These are phyloP conservation scores for Bombus huntii DNA, from an alignment of 1,140 invertebrate species.

Conservation along the genomic window DNA sequence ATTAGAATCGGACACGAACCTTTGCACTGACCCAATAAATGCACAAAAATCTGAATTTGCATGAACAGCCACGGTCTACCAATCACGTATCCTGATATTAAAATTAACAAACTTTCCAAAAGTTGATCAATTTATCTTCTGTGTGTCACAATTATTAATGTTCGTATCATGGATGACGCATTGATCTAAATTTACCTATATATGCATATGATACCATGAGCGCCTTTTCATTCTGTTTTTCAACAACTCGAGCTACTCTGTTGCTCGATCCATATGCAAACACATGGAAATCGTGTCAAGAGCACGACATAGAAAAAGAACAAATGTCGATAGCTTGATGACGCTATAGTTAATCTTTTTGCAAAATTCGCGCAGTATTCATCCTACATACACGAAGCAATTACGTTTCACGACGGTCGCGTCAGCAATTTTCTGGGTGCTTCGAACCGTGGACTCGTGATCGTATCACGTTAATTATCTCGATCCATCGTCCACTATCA, in stretches of 20 bases:
- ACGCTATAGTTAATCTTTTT: not conserved
- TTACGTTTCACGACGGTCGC: not conserved
- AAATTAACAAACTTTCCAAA: too few species aligned
- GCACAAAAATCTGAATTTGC: too few species aligned
- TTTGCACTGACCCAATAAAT: too few species aligned
- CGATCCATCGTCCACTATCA: not conserved
- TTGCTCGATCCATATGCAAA: not conserved
- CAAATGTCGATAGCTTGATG: not conserved
- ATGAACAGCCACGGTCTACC: too few species aligned
- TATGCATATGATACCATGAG: not conserved
- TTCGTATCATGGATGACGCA: too few species aligned
- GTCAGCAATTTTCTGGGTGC: not conserved
- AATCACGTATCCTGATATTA: too few species aligned
- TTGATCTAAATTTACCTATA: too few species aligned
- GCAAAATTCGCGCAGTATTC: not conserved
- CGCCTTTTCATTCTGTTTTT: not conserved
- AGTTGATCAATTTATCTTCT: too few species aligned
- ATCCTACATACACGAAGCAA: not conserved
- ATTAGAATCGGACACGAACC: too few species aligned
- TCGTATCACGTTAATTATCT: slow-evolving; percentile 21
- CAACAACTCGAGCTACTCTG: not conserved
- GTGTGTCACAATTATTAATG: too few species aligned
- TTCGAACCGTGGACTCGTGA: not conserved
- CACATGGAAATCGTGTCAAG: not conserved
- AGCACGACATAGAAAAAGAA: not conserved